Evolutionary conservation across 2,888 invertebrate genomes (phyloP).

Genomic region (Patella pellucida): DNA sequence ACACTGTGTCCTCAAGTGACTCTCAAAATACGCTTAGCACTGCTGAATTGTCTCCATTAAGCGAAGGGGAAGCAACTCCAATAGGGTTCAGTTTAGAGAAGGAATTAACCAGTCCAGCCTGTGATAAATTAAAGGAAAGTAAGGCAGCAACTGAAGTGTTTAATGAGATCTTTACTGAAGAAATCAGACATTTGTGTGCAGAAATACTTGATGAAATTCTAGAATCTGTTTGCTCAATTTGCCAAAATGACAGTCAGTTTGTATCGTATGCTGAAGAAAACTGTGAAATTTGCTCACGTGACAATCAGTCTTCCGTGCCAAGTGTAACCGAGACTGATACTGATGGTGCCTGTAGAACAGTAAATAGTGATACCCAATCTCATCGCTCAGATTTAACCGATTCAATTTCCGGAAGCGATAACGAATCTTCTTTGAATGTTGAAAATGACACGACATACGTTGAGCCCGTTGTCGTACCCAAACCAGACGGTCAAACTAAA

Average conservation of each 20-base stretch:
- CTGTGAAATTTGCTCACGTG: constrained; percentile 4
- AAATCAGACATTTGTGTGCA: constrained; percentile 28
- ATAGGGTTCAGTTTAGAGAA: constrained; percentile 6
- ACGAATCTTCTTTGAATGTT: too few relatives aligned
- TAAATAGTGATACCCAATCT: too few relatives aligned
- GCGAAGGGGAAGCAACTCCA: constrained; percentile 12
- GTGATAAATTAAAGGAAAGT: background rate
- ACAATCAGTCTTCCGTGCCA: background rate
- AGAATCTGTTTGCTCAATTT: constrained; percentile 5
- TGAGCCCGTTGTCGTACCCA: too few relatives aligned
- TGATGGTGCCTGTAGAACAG: too few relatives aligned
- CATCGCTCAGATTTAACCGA: too few relatives aligned
- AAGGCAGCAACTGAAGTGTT: background rate
- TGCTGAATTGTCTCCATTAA: constrained; percentile 15
- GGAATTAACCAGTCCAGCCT: background rate
- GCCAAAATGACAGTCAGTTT: background rate
- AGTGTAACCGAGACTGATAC: too few relatives aligned
- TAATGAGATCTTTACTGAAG: constrained; percentile 6
- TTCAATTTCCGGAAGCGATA: too few relatives aligned
- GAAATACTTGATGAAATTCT: constrained; percentile 33
- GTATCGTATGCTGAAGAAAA: background rate
- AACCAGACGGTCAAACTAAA: too few relatives aligned
- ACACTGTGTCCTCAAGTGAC: constrained; percentile 45
- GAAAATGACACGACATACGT: too few relatives aligned
- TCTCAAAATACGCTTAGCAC: constrained; percentile 33